Base-by-base conservation (phyloP, 2,888 invertebrate species). In the Anoplius nigerrimus region DNA sequence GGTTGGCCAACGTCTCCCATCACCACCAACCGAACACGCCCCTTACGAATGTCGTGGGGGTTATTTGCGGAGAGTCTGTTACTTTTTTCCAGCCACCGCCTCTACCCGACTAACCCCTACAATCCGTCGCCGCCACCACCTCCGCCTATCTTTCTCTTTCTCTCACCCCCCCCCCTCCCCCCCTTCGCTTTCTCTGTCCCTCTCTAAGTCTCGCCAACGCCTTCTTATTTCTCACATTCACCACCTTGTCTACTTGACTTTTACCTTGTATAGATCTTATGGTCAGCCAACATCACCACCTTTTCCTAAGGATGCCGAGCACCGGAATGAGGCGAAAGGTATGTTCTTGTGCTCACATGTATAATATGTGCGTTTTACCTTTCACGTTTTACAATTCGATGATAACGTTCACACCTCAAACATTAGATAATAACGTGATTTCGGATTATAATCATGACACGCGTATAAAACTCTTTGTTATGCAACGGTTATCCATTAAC, bases 51-150 rank as follows among this genome's bases (percentile, higher is more conserved):
- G 46, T 16, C 67, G 74, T 71, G 78, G 82, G 84, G 83, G 82
- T 83, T 86, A 82, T 82, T 84, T 85, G 84, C 83, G 77, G 83
- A 79, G 82, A 84, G 86, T 85, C 83, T 83, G 83, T 85, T 86
- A 87, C 84, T 82, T 85, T 82, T 81, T 83, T 81, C 81, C 71
- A 75, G 69, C 77, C 69, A 80, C 72, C 71, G 73, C 82, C 69
- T 62, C 59, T 42, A 70, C 52, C 70, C 63, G 63, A 63, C 76
- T 63, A 66, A 66, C 69, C 58, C n/a, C 52, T 20, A 63, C 66
- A 66, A 68, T 66, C 66, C 62, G n/a, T n/a, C n/a, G 52, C 64
- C 64, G 46, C 57, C 66, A 62, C 59, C 65, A 74, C 70, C 75
- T 75, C 65, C 63, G 64, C 54, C 48, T 58, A 65, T 42, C 34